Conservation (phyloP, 2,113 vertebrate genomes). For the Bos taurus region DNA sequence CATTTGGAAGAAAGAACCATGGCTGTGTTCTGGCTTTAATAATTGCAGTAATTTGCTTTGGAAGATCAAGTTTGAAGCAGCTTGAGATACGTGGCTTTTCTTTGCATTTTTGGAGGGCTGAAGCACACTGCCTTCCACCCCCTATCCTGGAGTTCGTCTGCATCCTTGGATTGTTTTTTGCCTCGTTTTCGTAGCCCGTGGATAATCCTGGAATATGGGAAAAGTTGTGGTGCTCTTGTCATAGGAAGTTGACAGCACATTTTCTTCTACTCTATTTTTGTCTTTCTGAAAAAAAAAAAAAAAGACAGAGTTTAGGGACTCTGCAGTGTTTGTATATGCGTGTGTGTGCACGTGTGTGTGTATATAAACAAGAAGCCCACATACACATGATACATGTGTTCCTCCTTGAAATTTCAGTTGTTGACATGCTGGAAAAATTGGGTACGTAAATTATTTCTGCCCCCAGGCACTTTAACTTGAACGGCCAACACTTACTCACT, state of each 20-base stretch:
- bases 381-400: background rate
- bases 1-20: constrained; percentile 40
- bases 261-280: background rate
- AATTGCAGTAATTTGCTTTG: background rate
- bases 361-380: constrained; percentile 11
- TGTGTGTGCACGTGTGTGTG: background rate
- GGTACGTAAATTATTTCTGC: constrained; percentile 71
- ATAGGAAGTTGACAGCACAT: background rate
- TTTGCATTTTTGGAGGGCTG: background rate
- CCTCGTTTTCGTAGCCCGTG: background rate
- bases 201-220: background rate
- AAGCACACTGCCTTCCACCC: background rate
- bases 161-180: background rate
- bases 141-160: background rate
- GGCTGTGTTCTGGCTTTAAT: background rate
- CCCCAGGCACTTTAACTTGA: constrained; percentile 65
- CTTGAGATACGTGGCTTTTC: background rate
- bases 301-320: background rate
- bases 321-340: background rate
- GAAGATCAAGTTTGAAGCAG: background rate
- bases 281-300: background rate
- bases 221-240: background rate
- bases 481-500: constrained; percentile 50
- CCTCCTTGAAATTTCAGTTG: constrained; percentile 67
- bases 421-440: constrained; percentile 67